Base-by-base conservation (phyloP, 2,888 invertebrate species). In the Cosmopolites sordidus region DNA sequence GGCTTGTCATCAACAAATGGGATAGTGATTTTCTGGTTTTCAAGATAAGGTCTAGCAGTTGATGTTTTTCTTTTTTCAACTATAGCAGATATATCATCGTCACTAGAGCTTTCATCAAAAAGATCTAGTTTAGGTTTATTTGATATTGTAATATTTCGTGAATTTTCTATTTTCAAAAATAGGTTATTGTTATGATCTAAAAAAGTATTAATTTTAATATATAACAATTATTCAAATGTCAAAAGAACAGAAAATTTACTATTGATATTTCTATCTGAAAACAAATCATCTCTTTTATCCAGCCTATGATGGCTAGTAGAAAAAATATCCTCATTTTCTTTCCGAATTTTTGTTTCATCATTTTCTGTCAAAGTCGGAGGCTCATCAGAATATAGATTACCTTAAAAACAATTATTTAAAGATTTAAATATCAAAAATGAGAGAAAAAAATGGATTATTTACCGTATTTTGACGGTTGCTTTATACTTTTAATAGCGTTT, bases 361-460 rank as follows among this genome's bases (percentile, higher is more conserved):
- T 54, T 45, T 46, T 70, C 66, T 39, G 76, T 77, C 1, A 80
- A 59, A 0, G 81, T 81, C 0, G 82, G 82, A 0, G 82, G 82
- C 62, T 80, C 79, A 61, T 80, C 78, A 1, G 74, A 68, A 68
- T 81, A 81, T 60, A 81, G 54, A 43, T 72, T 72, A 16, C 74
- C 78, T 65, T n/a, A n/a, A n/a, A 53, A 38, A 45, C 11, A 38
- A 11, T 11, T n/a, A 53, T 22, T 37, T 43, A n/a, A 51, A 27
- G 15, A 27, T 38, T 15, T 17, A 33, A 33, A 11, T 33, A 6
- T 33, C 3, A 33, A 33, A 22, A 22, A 22, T 5, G 8, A 22
- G 8, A 33, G 12, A 33, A n/a, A n/a, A 29, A 12, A 22, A 30
- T 15, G 8, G 14, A 15, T 14, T 44, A 17, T 16, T 18, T 41